Base-by-base conservation (phyloP, 2,888 invertebrate genomes). In the Linnaemya vulpina region DNA sequence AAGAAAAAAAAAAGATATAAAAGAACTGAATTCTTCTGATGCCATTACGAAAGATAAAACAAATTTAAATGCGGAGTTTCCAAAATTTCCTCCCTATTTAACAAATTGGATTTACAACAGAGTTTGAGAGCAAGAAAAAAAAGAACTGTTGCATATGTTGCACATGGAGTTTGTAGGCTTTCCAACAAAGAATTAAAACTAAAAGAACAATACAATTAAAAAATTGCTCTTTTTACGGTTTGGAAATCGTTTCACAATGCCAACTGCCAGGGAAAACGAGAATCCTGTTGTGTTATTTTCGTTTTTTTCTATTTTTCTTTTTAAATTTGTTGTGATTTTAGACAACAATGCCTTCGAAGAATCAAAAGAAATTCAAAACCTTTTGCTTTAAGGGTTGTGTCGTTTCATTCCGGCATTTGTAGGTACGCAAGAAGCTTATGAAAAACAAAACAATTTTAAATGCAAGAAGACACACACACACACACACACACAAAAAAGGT, bases 351-450 rank as follows among this genome's bases (percentile, higher is more conserved):
- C 82, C 76, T 73, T 65, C 40, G 20, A 77, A 77, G 73, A 77
- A 80, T 77, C 81, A 79, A 75, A 82, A 79, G 85, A 78, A 85
- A 85, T 85, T 79, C 63, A 85, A 85, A 85, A 82, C 85, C 82
- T 82, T 85, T 83, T 75, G 63, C 78, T 70, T 71, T 82, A 85
- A 85, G 85, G 85, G 85, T 85, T 85, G 85, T 75, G 71, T 70
- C 67, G 62, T 75, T 81, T 53, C 70, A 43, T 76, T 58, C 20
- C 15, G 20, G 49, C 20, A 46, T 76, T 22, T 55, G 11, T 60
- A 60, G 40, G 60, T 68, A 77, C 63, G n/a, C n/a, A n/a, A n/a
- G n/a, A 35, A 76, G 51, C 71, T 73, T 38, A 22, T 58, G 40
- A 53, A 68, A 77, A 40, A 84, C 68, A 81, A 77, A 77, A 43